Conservation (phyloP, 1,140 invertebrate species). For the Parapsyche elsis region DNA sequence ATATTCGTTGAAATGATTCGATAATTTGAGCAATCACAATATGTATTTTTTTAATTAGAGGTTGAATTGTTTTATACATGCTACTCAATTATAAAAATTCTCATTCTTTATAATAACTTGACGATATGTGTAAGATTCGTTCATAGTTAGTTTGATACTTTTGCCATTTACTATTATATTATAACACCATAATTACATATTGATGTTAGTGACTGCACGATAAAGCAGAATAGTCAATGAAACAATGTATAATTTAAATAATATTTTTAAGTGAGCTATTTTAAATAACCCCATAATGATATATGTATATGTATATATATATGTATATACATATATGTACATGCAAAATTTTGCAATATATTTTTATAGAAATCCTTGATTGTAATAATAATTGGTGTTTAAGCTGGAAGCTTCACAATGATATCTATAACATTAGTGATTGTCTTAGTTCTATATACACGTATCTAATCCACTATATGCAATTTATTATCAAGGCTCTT, state of each 20-base stretch:
- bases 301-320: background rate
- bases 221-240: conserved; percentile 17
- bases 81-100: no score
- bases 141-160: no score
- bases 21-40: no score
- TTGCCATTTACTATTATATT: conserved; percentile 7
- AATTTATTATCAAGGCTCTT: no score
- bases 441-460: no score
- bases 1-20: no score
- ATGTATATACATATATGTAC: background rate
- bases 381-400: background rate
- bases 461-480: no score
- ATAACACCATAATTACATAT: background rate
- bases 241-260: conserved; percentile 15
- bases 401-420: background rate
- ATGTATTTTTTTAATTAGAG: no score
- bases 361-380: conserved; percentile 24
- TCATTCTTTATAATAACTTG: no score
- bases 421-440: no score
- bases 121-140: no score
- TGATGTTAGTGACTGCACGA: conserved; percentile 3
- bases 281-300: conserved; percentile 6
- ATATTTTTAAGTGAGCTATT: conserved; percentile 16
- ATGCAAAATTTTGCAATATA: conserved; percentile 30
- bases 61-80: no score